Base-by-base conservation (phyloP, 2,888 invertebrate genomes). In the Diaprepes abbreviatus region DNA sequence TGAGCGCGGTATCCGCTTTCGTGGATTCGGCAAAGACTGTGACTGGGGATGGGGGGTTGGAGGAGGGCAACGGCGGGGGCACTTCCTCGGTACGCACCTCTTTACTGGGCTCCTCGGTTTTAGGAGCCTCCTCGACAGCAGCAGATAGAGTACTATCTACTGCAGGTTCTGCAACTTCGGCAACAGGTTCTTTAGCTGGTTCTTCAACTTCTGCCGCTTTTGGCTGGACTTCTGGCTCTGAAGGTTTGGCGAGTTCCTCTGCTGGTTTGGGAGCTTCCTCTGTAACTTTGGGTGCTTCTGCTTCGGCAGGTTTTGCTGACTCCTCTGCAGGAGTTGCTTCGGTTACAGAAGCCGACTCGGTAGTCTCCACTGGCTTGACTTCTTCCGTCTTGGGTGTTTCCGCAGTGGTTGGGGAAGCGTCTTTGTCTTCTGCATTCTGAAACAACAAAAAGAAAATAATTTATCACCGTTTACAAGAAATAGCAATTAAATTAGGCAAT, bases 21-120 rank as follows among this genome's bases (percentile, higher is more conserved):
- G 89, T 89, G 81, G 88, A 88, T 81, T 89, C 89, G 83, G 91
- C 91, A 85, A 92, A 91, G 79, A 90, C 90, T 83, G 89, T 90
- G 86, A 91, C 90, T 85, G 91, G 90, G 80, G 90, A 91, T 78
- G 92, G 92, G 83, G 92, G 92, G 81, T 91, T 91, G 82, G 89
- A 90, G 82, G 89, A 88, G 77, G 92, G 92, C 82, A 92, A 88
- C 78, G 92, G 91, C 82, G 91, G 92, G 84, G 91, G 91, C 84
- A 88, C 86, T 84, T 89, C 89, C 83, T 89, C 89, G 86, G 85
- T 88, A 88, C 87, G 87, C 89, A 88, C 88, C 85, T 85, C 85
- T 83, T 84, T 84, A 78, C 67, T 70, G 33, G 78, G 70, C 74
- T 77, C 78, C 66, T 77, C 79, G 57, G 74, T 70, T 65, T 73